Evolutionary conservation across 2,797 vertebrate species (phyloP).

Genomic region (Leucoraja ocellata): DNA sequence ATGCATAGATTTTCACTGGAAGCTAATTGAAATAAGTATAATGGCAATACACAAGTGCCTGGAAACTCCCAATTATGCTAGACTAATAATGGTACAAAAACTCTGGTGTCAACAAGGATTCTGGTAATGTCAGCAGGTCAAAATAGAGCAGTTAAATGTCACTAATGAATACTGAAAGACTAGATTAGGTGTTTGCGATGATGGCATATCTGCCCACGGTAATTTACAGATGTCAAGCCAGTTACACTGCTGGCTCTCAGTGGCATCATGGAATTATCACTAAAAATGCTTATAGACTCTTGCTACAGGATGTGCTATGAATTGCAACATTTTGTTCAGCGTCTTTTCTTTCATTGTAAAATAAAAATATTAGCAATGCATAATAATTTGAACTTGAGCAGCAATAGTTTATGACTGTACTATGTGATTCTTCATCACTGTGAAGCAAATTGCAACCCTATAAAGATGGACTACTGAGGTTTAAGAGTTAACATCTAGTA

Average conservation of each 20-base stretch:
- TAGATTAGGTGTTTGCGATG: neutral
- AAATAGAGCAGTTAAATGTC: neutral
- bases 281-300: neutral
- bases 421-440: neutral
- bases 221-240: neutral
- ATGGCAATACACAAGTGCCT: neutral
- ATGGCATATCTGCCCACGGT: neutral
- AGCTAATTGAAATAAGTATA: neutral
- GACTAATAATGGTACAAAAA: conserved; percentile 9
- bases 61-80: neutral
- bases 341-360: neutral
- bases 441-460: neutral
- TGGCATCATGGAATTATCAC: neutral
- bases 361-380: neutral
- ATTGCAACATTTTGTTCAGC: neutral
- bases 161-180: neutral
- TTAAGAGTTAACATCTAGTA: neutral
- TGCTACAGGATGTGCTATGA: neutral
- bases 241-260: neutral
- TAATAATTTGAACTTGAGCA: neutral
- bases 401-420: neutral
- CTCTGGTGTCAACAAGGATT: conserved; percentile 1
- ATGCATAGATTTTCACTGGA: conserved; percentile 14
- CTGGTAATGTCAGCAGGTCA: neutral
- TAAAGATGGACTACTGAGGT: neutral